These are phyloP conservation scores for Leucophora obtusa DNA, from an alignment of 2,888 invertebrate genomes.

Conservation along the genomic window DNA sequence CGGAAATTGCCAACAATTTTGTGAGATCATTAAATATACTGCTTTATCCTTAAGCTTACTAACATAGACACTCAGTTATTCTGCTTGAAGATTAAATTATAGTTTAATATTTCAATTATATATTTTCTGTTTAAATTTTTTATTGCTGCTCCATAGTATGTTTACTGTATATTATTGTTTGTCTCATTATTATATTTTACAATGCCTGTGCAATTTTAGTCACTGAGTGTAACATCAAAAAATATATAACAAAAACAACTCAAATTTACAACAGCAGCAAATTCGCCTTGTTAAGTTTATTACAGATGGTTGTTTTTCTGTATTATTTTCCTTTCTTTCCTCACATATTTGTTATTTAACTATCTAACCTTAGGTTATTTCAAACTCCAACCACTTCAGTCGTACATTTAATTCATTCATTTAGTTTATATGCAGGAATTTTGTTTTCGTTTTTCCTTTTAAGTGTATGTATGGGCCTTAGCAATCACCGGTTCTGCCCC, in stretches of 20 bases:
- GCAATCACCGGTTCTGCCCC: constrained; percentile 4
- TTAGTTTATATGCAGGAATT: background rate
- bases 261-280: background rate
- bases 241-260: background rate
- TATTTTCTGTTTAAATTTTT: too few relatives aligned
- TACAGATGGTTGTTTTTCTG: background rate
- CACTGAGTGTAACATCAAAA: background rate
- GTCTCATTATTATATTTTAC: constrained; percentile 11
- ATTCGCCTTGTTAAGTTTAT: background rate
- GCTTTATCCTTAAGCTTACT: too few relatives aligned
- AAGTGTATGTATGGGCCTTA: constrained; percentile 18
- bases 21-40: too few relatives aligned
- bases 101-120: too few relatives aligned
- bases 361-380: background rate
- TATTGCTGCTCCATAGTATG: too few relatives aligned
- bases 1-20: too few relatives aligned
- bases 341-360: background rate
- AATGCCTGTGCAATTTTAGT: constrained; percentile 1
- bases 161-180: background rate
- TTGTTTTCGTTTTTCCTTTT: background rate
- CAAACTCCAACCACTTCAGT: background rate
- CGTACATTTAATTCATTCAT: background rate
- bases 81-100: too few relatives aligned
- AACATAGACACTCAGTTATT: too few relatives aligned
- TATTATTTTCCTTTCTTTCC: background rate